phyloP scores from a whole-genome alignment of 2,888 invertebrate genomes.

The Schizaphis graminum region DNA sequence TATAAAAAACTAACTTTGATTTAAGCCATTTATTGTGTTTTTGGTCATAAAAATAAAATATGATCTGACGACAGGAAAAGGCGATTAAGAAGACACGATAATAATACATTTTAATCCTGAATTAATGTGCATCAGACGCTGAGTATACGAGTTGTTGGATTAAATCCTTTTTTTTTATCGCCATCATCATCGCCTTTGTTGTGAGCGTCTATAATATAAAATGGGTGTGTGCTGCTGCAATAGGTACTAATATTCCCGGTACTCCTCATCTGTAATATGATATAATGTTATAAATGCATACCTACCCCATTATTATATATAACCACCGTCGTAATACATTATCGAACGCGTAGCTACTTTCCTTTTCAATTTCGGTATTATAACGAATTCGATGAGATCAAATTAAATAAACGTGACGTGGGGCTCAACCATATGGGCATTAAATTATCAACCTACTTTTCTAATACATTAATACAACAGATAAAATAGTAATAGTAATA shows the following conservation, averaged over 20 bases:
- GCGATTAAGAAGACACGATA: background rate
- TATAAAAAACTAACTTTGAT: background rate
- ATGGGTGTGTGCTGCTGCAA: background rate
- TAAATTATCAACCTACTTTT: background rate
- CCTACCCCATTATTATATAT: background rate
- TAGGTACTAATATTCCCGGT: fast-evolving
- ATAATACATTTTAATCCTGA: background rate
- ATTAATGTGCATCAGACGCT: background rate
- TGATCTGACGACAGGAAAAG: background rate
- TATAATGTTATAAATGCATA: background rate
- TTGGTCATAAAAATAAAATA: background rate
- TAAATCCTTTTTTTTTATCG: background rate
- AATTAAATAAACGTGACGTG: background rate
- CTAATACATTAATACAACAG: too few relatives aligned
- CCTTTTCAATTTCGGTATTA: background rate
- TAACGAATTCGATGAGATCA: background rate
- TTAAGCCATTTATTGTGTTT: background rate
- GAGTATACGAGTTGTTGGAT: background rate
- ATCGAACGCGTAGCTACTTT: background rate
- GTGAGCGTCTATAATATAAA: background rate
- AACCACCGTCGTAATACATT: background rate
- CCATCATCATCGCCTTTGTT: background rate
- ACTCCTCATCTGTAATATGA: background rate
- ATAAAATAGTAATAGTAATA: background rate
- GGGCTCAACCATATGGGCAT: too few relatives aligned